Evolutionary conservation across 2,113 vertebrate genomes (phyloP).

Genomic region (Pterocles burchelli): DNA sequence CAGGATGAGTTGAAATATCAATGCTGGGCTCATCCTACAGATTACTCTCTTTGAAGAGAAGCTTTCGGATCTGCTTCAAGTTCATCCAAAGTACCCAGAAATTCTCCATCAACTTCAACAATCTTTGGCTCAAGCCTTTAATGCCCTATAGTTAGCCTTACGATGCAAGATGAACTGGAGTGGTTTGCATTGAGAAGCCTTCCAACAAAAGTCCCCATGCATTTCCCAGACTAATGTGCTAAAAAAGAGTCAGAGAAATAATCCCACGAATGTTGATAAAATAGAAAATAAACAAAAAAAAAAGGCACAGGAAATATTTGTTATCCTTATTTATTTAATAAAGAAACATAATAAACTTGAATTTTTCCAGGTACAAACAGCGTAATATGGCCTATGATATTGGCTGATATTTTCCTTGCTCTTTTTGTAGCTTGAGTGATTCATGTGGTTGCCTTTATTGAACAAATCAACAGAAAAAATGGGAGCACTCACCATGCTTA

Average conservation of each 20-base stretch:
- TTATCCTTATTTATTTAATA: slow-evolving; percentile 65
- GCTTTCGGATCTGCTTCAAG: neutral
- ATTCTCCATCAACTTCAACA: neutral
- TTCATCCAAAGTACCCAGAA: neutral
- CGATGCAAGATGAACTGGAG: neutral
- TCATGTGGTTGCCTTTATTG: slow-evolving; percentile 39
- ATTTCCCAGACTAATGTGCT: neutral
- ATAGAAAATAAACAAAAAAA: neutral
- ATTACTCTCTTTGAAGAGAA: neutral
- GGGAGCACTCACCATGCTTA: slow-evolving; percentile 43
- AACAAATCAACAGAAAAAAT: slow-evolving; percentile 50
- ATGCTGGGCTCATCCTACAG: neutral
- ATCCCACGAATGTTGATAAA: neutral
- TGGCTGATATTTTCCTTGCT: slow-evolving; percentile 58
- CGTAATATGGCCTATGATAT: slow-evolving; percentile 52
- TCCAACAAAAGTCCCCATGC: neutral
- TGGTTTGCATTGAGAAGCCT: neutral
- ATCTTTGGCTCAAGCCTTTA: neutral
- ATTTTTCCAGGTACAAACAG: slow-evolving; percentile 61
- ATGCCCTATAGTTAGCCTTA: neutral
- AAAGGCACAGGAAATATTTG: slow-evolving; percentile 21
- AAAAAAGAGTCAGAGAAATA: neutral
- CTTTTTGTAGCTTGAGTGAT: slow-evolving; percentile 44
- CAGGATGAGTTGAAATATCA: neutral
- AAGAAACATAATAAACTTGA: slow-evolving; percentile 64